Base-by-base conservation (phyloP, 2,797 vertebrate genomes). In the Okamejei kenojei region DNA sequence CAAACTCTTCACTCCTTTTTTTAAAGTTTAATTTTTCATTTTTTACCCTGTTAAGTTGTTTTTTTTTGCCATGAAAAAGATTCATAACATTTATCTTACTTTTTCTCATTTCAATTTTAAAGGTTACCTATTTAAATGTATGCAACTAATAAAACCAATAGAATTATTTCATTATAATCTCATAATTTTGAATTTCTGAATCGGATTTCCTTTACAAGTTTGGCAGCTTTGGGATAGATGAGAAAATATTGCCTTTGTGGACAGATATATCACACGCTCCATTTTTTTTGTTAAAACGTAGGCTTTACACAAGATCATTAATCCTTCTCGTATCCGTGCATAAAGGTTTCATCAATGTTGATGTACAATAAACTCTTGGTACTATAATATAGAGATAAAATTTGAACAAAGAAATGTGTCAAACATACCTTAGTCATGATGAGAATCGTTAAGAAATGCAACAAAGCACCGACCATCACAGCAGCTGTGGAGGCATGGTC, bases 401-500 rank as follows among this genome's bases (percentile, higher is more conserved):
- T 77, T 32, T 38, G 1, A 38, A 58, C 54, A 88, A 80, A 77
- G 6, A 23, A 79, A 0, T 29, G 32, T 93, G 38, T 29, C 7
- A 71, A 15, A 26, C n/a, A 5, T 96, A 99, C 98, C 97, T 97
- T 96, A 84, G 96, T 98, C 98, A 99, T 98, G 96, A 97, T 29
- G 84, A 97, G 93, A 76, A 99, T 99, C 95, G 97, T 98, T 93
- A 98, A 0, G 93, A 97, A 99, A 95, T 99, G 98, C 93, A 98
- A 94, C 90, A 99, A 94, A 0, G 98, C 98, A 7, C 98, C 99
- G 0, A 97, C 96, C 93, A 97, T 95, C 94, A 99, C 97, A 0
- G 97, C 97, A 0, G 95, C 95, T 0, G 95, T 97, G 95, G 96
- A 96, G 77, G 97, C 97, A 93, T 97, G 94, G 38, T 95, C 96